Evolutionary conservation across 2,797 vertebrate genomes (phyloP), one percentile per base, ranked within the genome.

Genomic region (Anableps anableps): DNA sequence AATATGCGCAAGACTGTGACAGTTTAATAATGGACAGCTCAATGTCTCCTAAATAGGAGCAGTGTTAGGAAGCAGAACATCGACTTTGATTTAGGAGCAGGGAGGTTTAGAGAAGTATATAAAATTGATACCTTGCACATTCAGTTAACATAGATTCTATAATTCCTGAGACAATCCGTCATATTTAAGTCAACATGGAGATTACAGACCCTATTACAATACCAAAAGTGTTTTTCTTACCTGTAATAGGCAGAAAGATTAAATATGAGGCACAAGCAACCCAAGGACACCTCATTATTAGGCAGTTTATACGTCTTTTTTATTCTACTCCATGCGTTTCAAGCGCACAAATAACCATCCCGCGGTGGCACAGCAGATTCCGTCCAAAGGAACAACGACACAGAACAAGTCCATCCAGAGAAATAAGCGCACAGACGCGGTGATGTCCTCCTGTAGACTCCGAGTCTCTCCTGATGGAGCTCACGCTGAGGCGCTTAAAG

Each of bases 241-340:
- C 95, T 94, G 83, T 84, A 21, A 91, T 76, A 41, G 90, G 85
- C 29, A 92, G 82, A 14, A 89, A 80, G 72, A 94, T 16, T 43
- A 95, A 80, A 53, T 83, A 74, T 9, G 88, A 83, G 53, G 86
- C 81, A 38, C 88, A 84, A 71, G 94, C 36, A 77, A 86, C 70
- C 94, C 94, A 94, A 82, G 77, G 80, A 79, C 82, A 78, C 83
- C 83, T 86, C 95, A 95, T 96, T 87, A 11, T 94, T n/a, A 64
- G 29, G 48, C 45, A 58, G n/a, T 51, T 84, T 72, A 60, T 4
- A 45, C 76, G 83, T 19, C 19, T 77, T 73, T 76, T 81, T 77
- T 0, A 85, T 55, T 80, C 79, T 82, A 80, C 73, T 89, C 89
- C 91, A 81, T 75, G 80, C 80, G 87, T 66, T 47, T 80, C 75